These are phyloP conservation scores for Manis crassicaudata DNA, from an alignment of 2,797 vertebrate genomes.

Conservation along the genomic window DNA sequence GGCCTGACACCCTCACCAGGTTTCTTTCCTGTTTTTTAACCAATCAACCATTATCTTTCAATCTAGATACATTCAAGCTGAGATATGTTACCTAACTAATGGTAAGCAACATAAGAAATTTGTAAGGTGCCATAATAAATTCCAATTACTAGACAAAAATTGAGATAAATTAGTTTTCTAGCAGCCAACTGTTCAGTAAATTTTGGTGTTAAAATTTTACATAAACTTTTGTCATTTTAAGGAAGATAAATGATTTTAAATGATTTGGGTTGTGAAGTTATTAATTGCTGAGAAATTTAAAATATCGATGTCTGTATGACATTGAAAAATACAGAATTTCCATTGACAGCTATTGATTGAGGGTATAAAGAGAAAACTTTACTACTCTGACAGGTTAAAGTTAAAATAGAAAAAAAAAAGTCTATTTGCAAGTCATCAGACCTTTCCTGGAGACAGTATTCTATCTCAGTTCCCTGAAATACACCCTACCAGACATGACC, in stretches of 20 bases:
- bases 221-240: constrained; percentile 20
- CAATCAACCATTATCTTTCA: not conserved
- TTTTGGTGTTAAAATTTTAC: not conserved
- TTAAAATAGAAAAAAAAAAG: not conserved
- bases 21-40: not conserved
- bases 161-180: constrained; percentile 6
- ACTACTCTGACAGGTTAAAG: not conserved
- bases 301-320: not conserved
- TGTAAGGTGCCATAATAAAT: constrained; percentile 6
- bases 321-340: constrained; percentile 36
- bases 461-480: not conserved
- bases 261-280: constrained; percentile 36
- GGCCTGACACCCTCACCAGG: not conserved
- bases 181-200: not conserved
- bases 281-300: constrained; percentile 38
- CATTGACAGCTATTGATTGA: not conserved
- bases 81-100: not conserved
- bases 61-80: not conserved
- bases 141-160: constrained; percentile 19
- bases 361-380: constrained; percentile 42
- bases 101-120: not conserved
- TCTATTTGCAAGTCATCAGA: constrained; percentile 25
- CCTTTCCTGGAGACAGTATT: constrained; percentile 18
- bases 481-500: not conserved
- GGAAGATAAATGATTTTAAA: not conserved